These are phyloP conservation scores for Procavia capensis DNA, from an alignment of 2,113 vertebrate genomes.

Conservation along the genomic window DNA sequence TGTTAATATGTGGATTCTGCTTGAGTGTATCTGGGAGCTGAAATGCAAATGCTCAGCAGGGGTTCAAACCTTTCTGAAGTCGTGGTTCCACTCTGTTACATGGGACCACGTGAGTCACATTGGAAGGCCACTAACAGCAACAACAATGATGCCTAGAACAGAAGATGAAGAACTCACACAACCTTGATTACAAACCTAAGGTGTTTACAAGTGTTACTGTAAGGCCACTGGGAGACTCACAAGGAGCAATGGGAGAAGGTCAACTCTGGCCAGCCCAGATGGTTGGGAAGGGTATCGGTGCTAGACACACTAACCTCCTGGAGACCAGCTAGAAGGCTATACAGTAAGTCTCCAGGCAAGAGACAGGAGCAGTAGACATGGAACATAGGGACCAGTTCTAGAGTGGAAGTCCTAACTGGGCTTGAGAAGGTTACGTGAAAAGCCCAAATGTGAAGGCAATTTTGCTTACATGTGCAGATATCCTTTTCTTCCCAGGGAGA, in stretches of 20 bases:
- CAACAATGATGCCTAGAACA: not conserved
- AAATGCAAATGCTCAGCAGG: too few relatives aligned
- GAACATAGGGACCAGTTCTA: too few relatives aligned
- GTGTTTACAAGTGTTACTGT: fast-evolving
- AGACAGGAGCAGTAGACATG: not conserved
- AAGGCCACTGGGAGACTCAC: not conserved
- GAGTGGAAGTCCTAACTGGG: not conserved
- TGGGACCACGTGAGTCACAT: not conserved
- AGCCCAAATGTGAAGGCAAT: not conserved
- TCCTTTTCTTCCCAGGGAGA: not conserved
- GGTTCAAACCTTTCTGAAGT: too few relatives aligned
- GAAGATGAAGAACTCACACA: not conserved
- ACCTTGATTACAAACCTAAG: fast-evolving
- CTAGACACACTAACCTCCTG: not conserved
- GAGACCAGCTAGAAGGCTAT: not conserved
- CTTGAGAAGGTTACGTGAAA: not conserved
- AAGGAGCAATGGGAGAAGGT: too few relatives aligned
- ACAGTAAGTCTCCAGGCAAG: not conserved
- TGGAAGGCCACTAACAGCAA: not conserved
- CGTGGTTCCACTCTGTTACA: not conserved
- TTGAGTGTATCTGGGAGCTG: too few relatives aligned
- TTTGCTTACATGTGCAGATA: not conserved
- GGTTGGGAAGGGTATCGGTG: not conserved
- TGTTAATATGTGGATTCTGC: too few relatives aligned
- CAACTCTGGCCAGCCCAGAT: fast-evolving